Percentiles rank a stretch among this genome's conserved stretches.
These are phyloP conservation scores for Drosophila recens DNA, from an alignment of 2,888 invertebrate genomes.

Conservation along the genomic window DNA sequence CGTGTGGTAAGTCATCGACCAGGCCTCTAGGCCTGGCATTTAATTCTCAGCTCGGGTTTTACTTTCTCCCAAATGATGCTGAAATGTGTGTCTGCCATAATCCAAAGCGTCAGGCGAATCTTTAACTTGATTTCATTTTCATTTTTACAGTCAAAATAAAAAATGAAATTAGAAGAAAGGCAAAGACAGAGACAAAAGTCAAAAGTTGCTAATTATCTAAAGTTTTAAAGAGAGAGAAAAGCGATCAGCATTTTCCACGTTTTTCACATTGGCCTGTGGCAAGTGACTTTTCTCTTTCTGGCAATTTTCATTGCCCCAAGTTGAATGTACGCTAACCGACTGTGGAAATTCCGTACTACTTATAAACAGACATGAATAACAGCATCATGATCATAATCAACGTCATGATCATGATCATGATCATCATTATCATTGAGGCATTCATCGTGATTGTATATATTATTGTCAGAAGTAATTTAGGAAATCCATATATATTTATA, in stretches of 20 bases:
- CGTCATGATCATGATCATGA: slow-evolving; percentile 27
- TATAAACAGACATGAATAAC: slow-evolving; percentile 40
- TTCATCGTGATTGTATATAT: slow-evolving; percentile 48
- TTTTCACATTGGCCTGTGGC: slow-evolving; percentile 19
- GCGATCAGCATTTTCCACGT: slow-evolving; percentile 52
- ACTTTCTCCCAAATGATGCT: slow-evolving; percentile 80
- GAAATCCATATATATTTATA: slow-evolving; percentile 39
- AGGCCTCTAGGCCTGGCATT: slow-evolving; percentile 54
- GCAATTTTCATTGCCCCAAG: slow-evolving; percentile 55
- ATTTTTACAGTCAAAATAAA: slow-evolving; percentile 63
- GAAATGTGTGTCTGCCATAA: slow-evolving; percentile 56
- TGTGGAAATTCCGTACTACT: slow-evolving; percentile 80
- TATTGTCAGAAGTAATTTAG: slow-evolving; percentile 79
- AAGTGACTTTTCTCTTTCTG: slow-evolving; percentile 62
- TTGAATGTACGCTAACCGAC: slow-evolving; percentile 75
- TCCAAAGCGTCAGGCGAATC: slow-evolving; percentile 36
- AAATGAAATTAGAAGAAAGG: slow-evolving; percentile 67
- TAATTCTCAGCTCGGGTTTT: slow-evolving; percentile 80
- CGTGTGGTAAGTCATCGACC: slow-evolving; percentile 73
- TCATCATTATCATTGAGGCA: slow-evolving; percentile 46
- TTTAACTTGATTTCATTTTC: slow-evolving; percentile 53
- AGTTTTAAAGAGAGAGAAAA: slow-evolving; percentile 35
- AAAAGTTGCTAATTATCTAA: slow-evolving; percentile 75
- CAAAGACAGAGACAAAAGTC: slow-evolving; percentile 47
- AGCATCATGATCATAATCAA: slow-evolving; percentile 44